A percentile compares a stretch with the other conserved stretches of the same genome.
Evolutionary conservation across 92 coral and sea anemone genomes (phyloP).

Genomic region (Phenganax marumi): DNA sequence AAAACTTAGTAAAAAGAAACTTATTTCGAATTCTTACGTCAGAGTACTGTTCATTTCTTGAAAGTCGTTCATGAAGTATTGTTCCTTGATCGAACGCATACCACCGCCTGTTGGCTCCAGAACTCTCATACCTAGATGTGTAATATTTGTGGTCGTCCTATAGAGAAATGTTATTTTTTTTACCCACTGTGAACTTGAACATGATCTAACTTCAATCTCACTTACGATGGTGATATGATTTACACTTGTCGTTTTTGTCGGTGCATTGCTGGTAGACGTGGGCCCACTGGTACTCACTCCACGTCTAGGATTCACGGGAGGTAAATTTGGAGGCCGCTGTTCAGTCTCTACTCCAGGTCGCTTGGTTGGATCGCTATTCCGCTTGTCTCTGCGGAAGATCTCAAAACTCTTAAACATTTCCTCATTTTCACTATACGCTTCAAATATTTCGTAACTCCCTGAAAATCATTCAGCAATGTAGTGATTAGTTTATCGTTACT

Average conservation of each 20-base stretch:
- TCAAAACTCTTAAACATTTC: constrained; percentile 1
- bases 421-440: constrained; percentile 1
- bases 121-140: constrained; percentile 2
- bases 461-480: no score
- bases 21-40: constrained; percentile 7
- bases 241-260: background rate
- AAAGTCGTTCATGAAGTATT: constrained; percentile 5
- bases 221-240: background rate
- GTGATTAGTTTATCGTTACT: no score
- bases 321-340: constrained; percentile 1
- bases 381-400: constrained; percentile 10
- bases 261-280: background rate
- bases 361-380: background rate
- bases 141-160: constrained; percentile 36
- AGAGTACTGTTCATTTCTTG: constrained; percentile 10
- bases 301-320: background rate
- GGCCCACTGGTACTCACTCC: background rate
- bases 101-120: constrained; percentile 24
- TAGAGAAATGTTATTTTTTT: background rate
- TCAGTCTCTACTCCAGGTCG: constrained; percentile 14
- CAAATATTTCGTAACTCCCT: background rate
- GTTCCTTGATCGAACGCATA: constrained; percentile 3
- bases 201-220: background rate
- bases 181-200: background rate
- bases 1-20: background rate